Conservation (phyloP, 2,888 invertebrate species). For the Salticus scenicus region DNA sequence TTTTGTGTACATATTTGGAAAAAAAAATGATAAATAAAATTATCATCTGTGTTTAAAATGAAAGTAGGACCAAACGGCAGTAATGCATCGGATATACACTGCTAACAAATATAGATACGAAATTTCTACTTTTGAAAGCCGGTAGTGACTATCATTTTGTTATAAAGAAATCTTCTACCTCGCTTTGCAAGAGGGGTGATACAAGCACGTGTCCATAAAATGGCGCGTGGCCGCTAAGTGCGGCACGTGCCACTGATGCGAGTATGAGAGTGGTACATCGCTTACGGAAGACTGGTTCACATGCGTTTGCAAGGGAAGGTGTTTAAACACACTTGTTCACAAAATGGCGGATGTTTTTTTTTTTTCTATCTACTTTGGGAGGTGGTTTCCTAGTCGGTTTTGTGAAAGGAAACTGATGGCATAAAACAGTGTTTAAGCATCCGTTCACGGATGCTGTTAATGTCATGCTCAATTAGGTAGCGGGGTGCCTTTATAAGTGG, state of each 20-base stretch:
- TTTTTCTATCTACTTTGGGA: neutral
- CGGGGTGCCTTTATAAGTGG: neutral
- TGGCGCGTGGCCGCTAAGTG: constrained; percentile 46
- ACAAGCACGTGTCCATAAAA: constrained; percentile 22
- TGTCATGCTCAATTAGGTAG: constrained; percentile 12
- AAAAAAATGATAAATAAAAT: too few relatives aligned
- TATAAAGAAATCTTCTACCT: neutral
- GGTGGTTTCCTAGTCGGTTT: neutral
- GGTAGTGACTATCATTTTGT: neutral
- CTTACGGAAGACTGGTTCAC: neutral
- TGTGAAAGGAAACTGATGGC: neutral
- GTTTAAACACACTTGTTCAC: constrained; percentile 22
- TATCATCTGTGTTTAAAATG: too few relatives aligned
- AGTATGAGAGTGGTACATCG: neutral
- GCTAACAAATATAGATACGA: neutral
- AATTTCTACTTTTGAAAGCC: neutral
- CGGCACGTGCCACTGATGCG: constrained; percentile 42
- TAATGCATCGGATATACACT: neutral
- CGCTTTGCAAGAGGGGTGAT: neutral
- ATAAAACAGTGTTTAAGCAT: neutral
- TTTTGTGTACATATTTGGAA: too few relatives aligned
- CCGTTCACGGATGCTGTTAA: neutral
- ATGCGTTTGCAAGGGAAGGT: neutral
- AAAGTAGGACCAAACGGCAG: neutral
- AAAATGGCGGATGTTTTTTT: constrained; percentile 23